Conservation (phyloP, 2,797 vertebrate genomes). For the Sphenopsis melanotis region DNA sequence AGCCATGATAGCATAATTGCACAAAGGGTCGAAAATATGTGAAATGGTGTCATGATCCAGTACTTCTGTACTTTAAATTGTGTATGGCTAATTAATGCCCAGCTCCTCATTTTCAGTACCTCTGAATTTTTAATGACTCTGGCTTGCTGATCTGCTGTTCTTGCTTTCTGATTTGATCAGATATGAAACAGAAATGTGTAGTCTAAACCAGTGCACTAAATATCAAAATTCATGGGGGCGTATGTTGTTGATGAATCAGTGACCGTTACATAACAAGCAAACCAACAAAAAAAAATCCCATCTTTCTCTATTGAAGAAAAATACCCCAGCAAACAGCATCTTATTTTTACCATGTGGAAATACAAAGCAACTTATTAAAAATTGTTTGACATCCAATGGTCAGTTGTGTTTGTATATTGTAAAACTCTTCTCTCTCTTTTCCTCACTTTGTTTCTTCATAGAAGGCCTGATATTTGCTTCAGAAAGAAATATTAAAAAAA, state of each 20-base stretch:
- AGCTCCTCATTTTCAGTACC: background rate
- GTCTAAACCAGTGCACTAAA: background rate
- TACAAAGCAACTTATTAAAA: background rate
- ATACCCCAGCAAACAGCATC: rapidly evolving
- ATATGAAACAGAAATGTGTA: background rate
- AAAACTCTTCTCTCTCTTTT: background rate
- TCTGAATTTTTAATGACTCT: background rate
- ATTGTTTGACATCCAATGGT: background rate
- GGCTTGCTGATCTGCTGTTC: background rate
- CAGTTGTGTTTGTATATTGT: background rate
- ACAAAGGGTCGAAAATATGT: background rate
- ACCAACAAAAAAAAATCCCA: rapidly evolving
- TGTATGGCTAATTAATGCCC: background rate
- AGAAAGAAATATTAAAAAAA: background rate
- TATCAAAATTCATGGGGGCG: rapidly evolving
- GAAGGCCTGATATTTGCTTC: background rate
- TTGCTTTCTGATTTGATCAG: background rate
- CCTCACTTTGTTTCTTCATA: background rate
- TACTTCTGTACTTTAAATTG: background rate
- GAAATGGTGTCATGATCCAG: background rate
- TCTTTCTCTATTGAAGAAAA: rapidly evolving
- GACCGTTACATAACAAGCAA: background rate
- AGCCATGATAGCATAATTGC: background rate
- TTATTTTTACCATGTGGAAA: background rate
- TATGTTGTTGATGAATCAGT: background rate